Evolutionary conservation across 2,888 invertebrate genomes (phyloP), one percentile per base, ranked within the genome.

Genomic region (Panzeria rudis): DNA sequence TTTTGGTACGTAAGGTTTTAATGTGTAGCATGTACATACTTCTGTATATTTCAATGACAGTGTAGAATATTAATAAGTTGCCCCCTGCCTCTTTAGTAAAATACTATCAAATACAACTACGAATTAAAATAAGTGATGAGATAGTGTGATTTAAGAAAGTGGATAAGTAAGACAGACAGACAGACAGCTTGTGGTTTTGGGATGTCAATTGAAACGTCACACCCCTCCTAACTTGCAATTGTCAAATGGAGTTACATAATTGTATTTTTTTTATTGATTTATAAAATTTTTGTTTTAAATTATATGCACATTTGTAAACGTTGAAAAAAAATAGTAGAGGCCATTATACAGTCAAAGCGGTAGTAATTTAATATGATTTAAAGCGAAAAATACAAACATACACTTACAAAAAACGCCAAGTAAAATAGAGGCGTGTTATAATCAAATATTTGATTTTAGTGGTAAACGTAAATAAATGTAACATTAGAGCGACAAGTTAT

Each of bases 401-500:
- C 7, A 47, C 44, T 29, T 41, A 47, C 5, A 23, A 9, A 68
- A 50, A 68, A 69, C 32, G 17, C 3, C 54, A 44, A 35, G 50
- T 29, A 41, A 64, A 62, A 62, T 56, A 38, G 15, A 76, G 75
- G 47, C n/a, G 75, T 71, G 75, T 76, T 75, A 69, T 68, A 52
- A 68, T 23, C 6, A 69, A 81, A 69, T 81, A 62, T 68, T 72
- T 75, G 47, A 59, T 73, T 75, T 76, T 76, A 71, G 76, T 62
- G 82, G 82, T 76, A 38, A 82, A 76, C 56, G 56, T 71, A 76
- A 71, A 82, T 75, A 71, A 81, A 54, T 76, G 76, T 76, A 82
- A 76, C 35, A 69, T 54, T 64, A 71, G 54, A 76, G 32, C 47
- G 62, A 76, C 76, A 82, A 64, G 82, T 82, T 82, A 64, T 64